Evolutionary conservation across 2,113 vertebrate genomes (phyloP).

Genomic region (Rafetus swinhoei): DNA sequence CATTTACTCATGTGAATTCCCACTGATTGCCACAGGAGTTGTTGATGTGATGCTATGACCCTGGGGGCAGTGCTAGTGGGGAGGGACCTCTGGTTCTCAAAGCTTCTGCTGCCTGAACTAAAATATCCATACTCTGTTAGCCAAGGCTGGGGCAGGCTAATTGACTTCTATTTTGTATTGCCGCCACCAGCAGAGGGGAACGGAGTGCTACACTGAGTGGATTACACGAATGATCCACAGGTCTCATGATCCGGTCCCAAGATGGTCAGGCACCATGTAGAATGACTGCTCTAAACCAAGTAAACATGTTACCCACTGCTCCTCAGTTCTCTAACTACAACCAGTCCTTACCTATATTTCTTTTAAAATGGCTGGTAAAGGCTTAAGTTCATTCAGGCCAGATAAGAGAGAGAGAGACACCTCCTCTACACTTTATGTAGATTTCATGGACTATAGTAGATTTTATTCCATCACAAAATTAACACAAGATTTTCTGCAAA

Average conservation of each 20-base stretch:
- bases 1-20: not conserved
- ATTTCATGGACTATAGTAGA: not conserved
- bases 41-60: not conserved
- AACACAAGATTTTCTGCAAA: constrained; percentile 18
- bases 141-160: not conserved
- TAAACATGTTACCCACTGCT: not conserved
- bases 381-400: not conserved
- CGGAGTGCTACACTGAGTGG: not conserved
- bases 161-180: accelerated
- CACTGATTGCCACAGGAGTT: not conserved
- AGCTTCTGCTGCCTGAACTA: not conserved
- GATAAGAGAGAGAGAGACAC: accelerated
- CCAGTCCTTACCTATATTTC: not conserved
- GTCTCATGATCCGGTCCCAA: not conserved
- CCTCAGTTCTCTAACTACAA: not conserved
- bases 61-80: not conserved
- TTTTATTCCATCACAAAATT: not conserved
- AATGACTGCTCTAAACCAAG: not conserved
- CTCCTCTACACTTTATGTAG: not conserved
- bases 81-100: not conserved
- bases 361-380: not conserved
- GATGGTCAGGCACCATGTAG: not conserved
- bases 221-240: not conserved
- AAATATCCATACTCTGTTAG: not conserved
- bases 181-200: not conserved